These are phyloP conservation scores for Oxyura jamaicensis DNA, from an alignment of 2,113 vertebrate genomes.

Conservation along the genomic window DNA sequence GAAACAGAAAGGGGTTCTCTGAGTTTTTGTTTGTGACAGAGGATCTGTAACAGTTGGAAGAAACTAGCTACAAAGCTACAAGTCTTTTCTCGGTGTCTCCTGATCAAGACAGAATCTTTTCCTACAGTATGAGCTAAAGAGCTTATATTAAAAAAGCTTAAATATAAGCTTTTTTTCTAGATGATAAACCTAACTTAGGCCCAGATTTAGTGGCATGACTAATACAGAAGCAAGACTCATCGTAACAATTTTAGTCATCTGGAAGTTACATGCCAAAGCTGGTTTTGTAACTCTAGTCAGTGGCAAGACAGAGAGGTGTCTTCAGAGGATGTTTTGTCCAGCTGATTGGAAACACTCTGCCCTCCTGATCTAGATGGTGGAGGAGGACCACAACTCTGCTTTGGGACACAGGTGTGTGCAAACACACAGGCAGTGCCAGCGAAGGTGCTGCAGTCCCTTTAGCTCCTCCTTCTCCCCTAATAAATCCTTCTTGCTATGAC, in stretches of 20 bases:
- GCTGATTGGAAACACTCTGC: background rate
- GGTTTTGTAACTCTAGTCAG: background rate
- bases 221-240: background rate
- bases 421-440: background rate
- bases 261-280: background rate
- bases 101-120: background rate
- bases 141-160: background rate
- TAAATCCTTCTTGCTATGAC: background rate
- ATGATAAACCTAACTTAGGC: background rate
- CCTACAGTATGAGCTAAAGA: background rate
- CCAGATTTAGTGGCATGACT: background rate
- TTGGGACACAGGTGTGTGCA: background rate
- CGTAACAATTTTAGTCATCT: background rate
- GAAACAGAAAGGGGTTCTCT: background rate
- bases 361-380: background rate
- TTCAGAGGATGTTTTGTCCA: background rate
- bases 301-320: background rate
- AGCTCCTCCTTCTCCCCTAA: background rate
- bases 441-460: background rate
- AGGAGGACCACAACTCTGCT: background rate
- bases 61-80: background rate
- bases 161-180: background rate
- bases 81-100: background rate
- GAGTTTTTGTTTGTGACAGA: background rate
- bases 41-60: background rate